Conservation (phyloP, 2,113 vertebrate genomes). For the Capreolus pygargus region DNA sequence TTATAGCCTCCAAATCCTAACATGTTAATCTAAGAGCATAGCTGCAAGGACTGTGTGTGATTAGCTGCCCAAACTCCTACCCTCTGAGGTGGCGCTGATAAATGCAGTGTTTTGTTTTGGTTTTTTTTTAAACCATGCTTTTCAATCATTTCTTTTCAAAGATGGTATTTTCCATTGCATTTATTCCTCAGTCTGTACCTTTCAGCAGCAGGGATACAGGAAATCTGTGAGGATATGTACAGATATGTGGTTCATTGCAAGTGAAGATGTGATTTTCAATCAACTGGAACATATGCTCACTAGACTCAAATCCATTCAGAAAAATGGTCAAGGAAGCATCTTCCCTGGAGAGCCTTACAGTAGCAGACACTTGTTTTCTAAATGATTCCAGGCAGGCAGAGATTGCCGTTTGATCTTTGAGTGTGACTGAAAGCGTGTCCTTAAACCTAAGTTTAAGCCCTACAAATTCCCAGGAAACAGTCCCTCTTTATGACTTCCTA, state of each 20-base stretch:
- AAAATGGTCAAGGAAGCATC: background rate
- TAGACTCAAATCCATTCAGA: background rate
- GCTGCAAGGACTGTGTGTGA: background rate
- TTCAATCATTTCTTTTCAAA: background rate
- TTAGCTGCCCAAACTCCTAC: background rate
- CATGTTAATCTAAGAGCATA: background rate
- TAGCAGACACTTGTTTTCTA: background rate
- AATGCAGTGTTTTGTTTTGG: background rate
- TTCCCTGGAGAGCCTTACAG: background rate
- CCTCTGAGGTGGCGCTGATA: background rate
- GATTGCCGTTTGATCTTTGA: background rate
- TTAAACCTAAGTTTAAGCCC: background rate
- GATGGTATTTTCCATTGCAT: background rate
- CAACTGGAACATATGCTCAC: background rate
- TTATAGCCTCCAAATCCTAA: background rate
- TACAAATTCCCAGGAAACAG: background rate
- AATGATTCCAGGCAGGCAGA: background rate
- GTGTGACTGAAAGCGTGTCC: background rate
- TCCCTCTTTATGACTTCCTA: background rate
- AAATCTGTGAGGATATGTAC: background rate
- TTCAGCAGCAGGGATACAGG: background rate
- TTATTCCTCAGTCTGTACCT: background rate
- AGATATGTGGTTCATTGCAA: background rate
- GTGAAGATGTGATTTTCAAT: background rate
- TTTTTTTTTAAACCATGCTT: background rate